Evolutionary conservation across 2,797 vertebrate genomes (phyloP).

Genomic region (Betta splendens): DNA sequence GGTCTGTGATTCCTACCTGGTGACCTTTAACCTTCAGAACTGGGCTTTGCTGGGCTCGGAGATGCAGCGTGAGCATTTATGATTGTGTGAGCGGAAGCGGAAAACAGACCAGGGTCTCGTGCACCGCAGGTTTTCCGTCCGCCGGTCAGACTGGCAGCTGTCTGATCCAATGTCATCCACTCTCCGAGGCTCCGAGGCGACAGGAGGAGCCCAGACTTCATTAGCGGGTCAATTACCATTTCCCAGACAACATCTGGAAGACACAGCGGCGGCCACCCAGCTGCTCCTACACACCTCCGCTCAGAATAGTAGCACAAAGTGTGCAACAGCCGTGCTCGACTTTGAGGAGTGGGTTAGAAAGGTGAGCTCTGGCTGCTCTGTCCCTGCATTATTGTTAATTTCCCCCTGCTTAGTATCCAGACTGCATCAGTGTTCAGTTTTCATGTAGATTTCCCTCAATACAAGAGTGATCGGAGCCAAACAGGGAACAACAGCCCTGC

Average conservation of each 20-base stretch:
- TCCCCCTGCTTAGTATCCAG: constrained; percentile 7
- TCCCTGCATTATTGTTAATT: background rate
- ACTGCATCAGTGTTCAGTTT: constrained; percentile 10
- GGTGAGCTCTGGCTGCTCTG: constrained; percentile 9
- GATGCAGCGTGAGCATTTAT: too few relatives aligned
- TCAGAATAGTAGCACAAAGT: constrained; percentile 34
- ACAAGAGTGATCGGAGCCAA: constrained; percentile 36
- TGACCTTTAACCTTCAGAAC: too few relatives aligned
- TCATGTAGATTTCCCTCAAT: background rate
- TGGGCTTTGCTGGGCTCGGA: too few relatives aligned
- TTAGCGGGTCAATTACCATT: constrained; percentile 65
- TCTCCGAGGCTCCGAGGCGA: constrained; percentile 32
- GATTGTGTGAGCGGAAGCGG: background rate
- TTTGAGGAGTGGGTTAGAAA: too few relatives aligned
- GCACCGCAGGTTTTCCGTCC: constrained; percentile 21
- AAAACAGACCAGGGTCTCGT: background rate
- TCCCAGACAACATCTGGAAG: constrained; percentile 70
- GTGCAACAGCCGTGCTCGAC: constrained; percentile 3
- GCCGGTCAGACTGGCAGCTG: constrained; percentile 52
- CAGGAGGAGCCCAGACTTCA: constrained; percentile 54
- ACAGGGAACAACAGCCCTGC: constrained; percentile 9
- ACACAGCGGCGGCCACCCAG: constrained; percentile 40
- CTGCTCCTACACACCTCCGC: constrained; percentile 36
- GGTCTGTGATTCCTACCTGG: too few relatives aligned
- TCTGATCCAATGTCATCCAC: constrained; percentile 57